Evolutionary conservation across 2,888 invertebrate genomes (phyloP).

Genomic region (Diaprepes abbreviatus): DNA sequence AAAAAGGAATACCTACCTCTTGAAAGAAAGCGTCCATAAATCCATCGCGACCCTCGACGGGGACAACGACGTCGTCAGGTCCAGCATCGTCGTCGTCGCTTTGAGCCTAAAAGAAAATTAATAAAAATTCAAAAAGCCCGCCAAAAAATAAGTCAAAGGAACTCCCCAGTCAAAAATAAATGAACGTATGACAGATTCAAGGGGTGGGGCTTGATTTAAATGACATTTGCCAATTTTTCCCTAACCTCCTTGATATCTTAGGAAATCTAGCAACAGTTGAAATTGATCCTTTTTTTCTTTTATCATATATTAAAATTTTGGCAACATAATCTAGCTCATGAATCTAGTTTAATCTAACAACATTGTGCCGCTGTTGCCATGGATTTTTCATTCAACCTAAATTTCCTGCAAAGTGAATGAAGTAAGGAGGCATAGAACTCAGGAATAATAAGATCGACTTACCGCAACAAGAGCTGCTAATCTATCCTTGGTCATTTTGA

Average conservation of each 20-base stretch:
- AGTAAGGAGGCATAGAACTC: slow-evolving; percentile 45
- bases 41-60: slow-evolving; percentile 91
- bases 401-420: slow-evolving; percentile 45
- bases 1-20: slow-evolving; percentile 81
- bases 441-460: slow-evolving; percentile 65
- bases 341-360: slow-evolving; percentile 1
- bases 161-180: slow-evolving; percentile 10
- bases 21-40: slow-evolving; percentile 99
- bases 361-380: slow-evolving; percentile 36
- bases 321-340: neutral
- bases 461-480: slow-evolving; percentile 96
- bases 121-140: slow-evolving; percentile 28
- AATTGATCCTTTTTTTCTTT: slow-evolving; percentile 18
- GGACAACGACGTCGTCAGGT: slow-evolving; percentile 95
- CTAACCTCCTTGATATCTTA: slow-evolving; percentile 59
- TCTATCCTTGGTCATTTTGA: slow-evolving; percentile 95
- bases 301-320: slow-evolving; percentile 1
- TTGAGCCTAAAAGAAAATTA: slow-evolving; percentile 82
- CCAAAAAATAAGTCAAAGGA: slow-evolving; percentile 17
- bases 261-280: slow-evolving; percentile 53
- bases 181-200: slow-evolving; percentile 35
- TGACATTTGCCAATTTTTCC: slow-evolving; percentile 57
- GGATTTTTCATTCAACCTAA: slow-evolving; percentile 33
- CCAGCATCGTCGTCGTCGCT: slow-evolving; percentile 97
- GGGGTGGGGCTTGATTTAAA: slow-evolving; percentile 60